Evolutionary conservation across 1,140 invertebrate species (phyloP).

Genomic region (Drosophila novamexicana): DNA sequence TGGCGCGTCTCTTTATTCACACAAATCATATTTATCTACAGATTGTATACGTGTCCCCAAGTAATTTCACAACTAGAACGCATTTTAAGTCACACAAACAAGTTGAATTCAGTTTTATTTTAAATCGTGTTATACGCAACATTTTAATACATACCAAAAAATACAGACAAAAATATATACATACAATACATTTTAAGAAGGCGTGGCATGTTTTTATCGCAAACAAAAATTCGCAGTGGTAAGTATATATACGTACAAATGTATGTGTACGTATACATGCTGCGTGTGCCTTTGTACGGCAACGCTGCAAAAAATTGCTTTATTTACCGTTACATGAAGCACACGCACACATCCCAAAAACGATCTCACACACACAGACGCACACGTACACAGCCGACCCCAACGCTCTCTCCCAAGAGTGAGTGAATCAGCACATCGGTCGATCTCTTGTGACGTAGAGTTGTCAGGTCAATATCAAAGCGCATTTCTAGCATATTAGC

Average conservation of each 20-base stretch:
- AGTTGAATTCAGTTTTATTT: constrained; percentile 56
- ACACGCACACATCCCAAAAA: neutral
- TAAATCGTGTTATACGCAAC: constrained; percentile 48
- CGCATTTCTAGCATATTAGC: neutral
- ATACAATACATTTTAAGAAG: constrained; percentile 52
- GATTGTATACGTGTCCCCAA: neutral
- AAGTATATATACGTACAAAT: constrained; percentile 17
- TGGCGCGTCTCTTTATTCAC: neutral
- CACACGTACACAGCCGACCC: neutral
- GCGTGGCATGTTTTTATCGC: constrained; percentile 46
- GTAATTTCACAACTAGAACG: constrained; percentile 23
- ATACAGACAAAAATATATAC: constrained; percentile 46
- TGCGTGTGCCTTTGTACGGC: constrained; percentile 9
- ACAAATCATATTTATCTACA: neutral
- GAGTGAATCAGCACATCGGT: constrained; percentile 4
- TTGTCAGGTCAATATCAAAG: constrained; percentile 2
- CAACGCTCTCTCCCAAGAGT: neutral
- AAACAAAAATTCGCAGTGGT: constrained; percentile 61
- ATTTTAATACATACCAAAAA: constrained; percentile 45
- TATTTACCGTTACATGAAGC: constrained; percentile 20
- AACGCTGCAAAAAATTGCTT: constrained; percentile 11
- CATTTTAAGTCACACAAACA: constrained; percentile 48
- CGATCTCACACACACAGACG: constrained; percentile 1
- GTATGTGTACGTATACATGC: neutral
- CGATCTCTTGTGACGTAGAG: neutral